Percentiles rank a stretch among this genome's conserved stretches.
Evolutionary conservation across 2,797 vertebrate genomes (phyloP).

Genomic region (Limnodromus scolopaceus): DNA sequence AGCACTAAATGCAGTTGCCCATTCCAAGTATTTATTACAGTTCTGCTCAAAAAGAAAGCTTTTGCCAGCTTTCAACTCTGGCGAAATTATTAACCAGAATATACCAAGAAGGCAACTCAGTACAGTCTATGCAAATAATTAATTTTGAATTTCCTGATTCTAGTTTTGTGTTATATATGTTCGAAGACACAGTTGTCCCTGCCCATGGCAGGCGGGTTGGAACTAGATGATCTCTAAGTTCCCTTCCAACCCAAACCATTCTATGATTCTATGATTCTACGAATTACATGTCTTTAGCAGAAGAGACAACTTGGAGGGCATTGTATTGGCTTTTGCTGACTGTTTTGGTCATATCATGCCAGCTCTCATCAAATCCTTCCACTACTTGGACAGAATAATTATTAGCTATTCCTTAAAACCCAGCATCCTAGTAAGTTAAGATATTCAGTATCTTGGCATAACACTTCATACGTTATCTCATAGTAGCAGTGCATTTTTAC

Average conservation of each 20-base stretch:
- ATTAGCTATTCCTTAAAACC: neutral
- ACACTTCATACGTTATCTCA: rapidly evolving
- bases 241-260: too few relatives aligned
- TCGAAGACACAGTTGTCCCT: neutral
- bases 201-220: too few relatives aligned
- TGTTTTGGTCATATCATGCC: neutral
- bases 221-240: too few relatives aligned
- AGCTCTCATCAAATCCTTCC: neutral
- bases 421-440: neutral
- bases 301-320: neutral
- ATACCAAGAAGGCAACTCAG: neutral
- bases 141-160: neutral
- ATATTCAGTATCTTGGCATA: neutral
- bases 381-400: neutral
- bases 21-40: neutral
- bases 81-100: neutral
- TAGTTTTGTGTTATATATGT: neutral
- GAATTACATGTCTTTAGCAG: neutral
- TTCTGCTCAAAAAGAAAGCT: neutral
- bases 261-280: too few relatives aligned
- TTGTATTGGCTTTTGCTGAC: neutral
- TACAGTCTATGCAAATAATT: neutral
- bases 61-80: neutral
- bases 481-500: neutral
- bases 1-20: neutral